phyloP scores from a whole-genome alignment of 2,888 invertebrate species.

The Catonia carolina region DNA sequence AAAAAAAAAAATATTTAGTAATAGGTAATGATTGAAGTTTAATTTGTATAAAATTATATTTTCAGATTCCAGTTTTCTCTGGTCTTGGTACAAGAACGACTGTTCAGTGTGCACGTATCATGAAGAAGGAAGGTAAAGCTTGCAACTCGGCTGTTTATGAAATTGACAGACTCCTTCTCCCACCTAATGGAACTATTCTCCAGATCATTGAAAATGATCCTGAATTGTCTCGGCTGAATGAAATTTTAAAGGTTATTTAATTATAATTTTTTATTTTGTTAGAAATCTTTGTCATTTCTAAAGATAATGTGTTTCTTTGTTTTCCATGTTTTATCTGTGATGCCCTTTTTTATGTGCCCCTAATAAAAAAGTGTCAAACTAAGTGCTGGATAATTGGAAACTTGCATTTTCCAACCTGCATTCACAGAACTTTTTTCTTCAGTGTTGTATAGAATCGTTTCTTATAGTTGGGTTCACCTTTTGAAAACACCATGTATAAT shows the following conservation, averaged over 20 bases:
- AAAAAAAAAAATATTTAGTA: no score
- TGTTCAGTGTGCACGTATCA: slow-evolving; percentile 59
- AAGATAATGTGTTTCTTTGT: background rate
- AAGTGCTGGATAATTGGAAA: no score
- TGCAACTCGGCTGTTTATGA: slow-evolving; percentile 63
- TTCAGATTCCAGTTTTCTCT: slow-evolving; percentile 49
- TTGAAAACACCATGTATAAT: no score
- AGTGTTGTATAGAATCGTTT: no score
- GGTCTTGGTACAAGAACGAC: slow-evolving; percentile 55
- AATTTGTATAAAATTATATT: slow-evolving; percentile 26
- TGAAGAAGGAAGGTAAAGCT: slow-evolving; percentile 54
- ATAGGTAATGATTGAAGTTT: no score
- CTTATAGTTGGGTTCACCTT: no score
- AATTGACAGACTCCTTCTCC: slow-evolving; percentile 52
- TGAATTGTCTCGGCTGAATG: slow-evolving; percentile 44
- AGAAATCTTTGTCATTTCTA: no score
- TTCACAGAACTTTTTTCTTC: no score
- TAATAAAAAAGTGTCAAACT: no score
- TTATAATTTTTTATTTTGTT: no score
- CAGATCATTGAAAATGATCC: slow-evolving; percentile 46
- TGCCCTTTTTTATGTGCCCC: no score
- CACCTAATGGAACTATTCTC: slow-evolving; percentile 46
- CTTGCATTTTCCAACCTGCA: no score
- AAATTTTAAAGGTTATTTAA: slow-evolving; percentile 40
- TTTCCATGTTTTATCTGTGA: background rate